Percentiles rank a stretch among this genome's conserved stretches.
These are phyloP conservation scores for Torymus tubicola DNA, from an alignment of 2,888 invertebrate genomes.

Conservation along the genomic window DNA sequence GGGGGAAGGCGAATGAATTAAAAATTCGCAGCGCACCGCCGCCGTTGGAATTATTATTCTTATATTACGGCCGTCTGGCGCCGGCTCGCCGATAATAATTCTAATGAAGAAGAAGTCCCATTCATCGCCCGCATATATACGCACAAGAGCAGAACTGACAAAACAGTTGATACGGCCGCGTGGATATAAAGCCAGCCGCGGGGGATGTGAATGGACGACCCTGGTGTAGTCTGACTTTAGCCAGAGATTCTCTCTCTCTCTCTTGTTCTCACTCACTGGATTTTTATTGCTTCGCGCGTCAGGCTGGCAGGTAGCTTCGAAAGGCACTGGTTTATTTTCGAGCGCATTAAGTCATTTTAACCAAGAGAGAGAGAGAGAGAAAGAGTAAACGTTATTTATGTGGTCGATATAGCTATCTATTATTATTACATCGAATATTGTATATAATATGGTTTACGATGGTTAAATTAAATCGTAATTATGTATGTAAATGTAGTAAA, in stretches of 20 bases:
- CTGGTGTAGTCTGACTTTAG: constrained; percentile 27
- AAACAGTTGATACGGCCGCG: constrained; percentile 74
- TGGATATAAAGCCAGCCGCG: constrained; percentile 65
- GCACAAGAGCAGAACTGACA: constrained; percentile 70
- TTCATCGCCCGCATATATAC: constrained; percentile 64
- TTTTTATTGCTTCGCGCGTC: too few relatives aligned
- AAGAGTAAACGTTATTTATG: too few relatives aligned
- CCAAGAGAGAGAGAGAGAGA: too few relatives aligned
- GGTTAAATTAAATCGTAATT: too few relatives aligned
- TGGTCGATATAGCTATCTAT: too few relatives aligned
- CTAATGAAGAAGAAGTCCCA: constrained; percentile 71
- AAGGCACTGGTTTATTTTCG: too few relatives aligned
- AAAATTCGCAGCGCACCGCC: constrained; percentile 24
- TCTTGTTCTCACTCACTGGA: background rate
- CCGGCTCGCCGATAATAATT: constrained; percentile 59
- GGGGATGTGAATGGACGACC: constrained; percentile 67
- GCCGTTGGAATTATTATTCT: constrained; percentile 48
- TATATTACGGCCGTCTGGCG: constrained; percentile 41
- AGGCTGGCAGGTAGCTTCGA: too few relatives aligned
- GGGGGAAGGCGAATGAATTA: constrained; percentile 28
- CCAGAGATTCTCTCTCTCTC: background rate
- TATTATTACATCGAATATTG: too few relatives aligned
- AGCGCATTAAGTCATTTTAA: too few relatives aligned
- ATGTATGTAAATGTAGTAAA: too few relatives aligned
- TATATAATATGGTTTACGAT: too few relatives aligned